A percentile compares a stretch with the other conserved stretches of the same genome.
Conservation (phyloP, 2,113 vertebrate genomes). For the Lucifuga dentata region DNA sequence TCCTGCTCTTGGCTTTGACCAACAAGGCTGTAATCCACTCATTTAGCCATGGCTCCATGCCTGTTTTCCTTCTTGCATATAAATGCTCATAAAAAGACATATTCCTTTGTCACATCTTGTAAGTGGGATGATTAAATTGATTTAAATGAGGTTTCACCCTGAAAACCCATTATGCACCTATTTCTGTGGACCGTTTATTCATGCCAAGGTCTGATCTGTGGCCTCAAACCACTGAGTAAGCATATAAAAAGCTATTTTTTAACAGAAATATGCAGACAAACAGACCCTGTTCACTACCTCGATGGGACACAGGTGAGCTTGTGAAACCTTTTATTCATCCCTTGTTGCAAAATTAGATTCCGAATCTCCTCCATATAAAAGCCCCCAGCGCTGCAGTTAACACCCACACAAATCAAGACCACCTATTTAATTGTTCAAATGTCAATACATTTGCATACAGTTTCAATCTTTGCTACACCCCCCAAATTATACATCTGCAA, state of each 20-base stretch:
- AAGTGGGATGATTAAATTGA: slow-evolving; percentile 68
- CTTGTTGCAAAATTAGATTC: slow-evolving; percentile 59
- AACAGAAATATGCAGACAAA: slow-evolving; percentile 52
- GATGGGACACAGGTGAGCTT: slow-evolving; percentile 68
- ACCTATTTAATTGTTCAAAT: slow-evolving; percentile 70
- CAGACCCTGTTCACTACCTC: slow-evolving; percentile 36
- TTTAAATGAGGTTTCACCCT: slow-evolving; percentile 64
- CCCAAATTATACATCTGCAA: slow-evolving; percentile 59
- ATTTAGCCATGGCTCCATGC: slow-evolving; percentile 42
- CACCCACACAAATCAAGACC: slow-evolving; percentile 64
- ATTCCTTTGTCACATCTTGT: slow-evolving; percentile 55
- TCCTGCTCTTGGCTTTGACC: slow-evolving; percentile 66
- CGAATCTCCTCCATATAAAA: slow-evolving; percentile 51
- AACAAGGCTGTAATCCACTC: slow-evolving; percentile 62
- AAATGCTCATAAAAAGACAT: slow-evolving; percentile 51
- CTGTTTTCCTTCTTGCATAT: slow-evolving; percentile 36
- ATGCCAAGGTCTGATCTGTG: slow-evolving; percentile 48
- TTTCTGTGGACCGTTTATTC: slow-evolving; percentile 54
- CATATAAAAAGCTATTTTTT: slow-evolving; percentile 60
- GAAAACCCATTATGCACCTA: slow-evolving; percentile 47
- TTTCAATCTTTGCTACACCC: slow-evolving; percentile 40
- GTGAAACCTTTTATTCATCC: slow-evolving; percentile 66
- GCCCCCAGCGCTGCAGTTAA: slow-evolving; percentile 49
- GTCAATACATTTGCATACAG: slow-evolving; percentile 71
- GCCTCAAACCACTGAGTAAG: slow-evolving; percentile 64